phyloP scores from a whole-genome alignment of 2,113 vertebrate species.

The Zingel zingel region DNA sequence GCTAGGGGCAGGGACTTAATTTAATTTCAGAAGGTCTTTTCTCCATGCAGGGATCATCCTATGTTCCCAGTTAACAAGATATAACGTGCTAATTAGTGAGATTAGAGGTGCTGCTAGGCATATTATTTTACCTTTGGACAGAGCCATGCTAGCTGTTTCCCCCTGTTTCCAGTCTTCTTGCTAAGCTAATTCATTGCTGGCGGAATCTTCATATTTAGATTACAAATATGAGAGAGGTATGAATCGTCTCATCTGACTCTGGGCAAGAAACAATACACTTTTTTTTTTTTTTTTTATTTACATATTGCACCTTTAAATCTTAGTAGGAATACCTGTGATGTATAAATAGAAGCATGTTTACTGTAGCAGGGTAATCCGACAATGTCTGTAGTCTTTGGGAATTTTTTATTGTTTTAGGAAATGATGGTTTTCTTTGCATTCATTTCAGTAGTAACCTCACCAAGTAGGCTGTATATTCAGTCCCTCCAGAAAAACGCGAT shows the following conservation, averaged over 20 bases:
- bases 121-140: background rate
- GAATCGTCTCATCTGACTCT: background rate
- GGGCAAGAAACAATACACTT: background rate
- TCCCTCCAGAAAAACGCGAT: too few species aligned
- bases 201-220: background rate
- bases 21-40: background rate
- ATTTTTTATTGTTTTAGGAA: background rate
- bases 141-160: background rate
- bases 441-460: background rate
- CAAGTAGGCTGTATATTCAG: background rate
- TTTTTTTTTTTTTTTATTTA: conserved; percentile 19
- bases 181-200: background rate
- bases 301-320: conserved; percentile 66
- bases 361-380: background rate
- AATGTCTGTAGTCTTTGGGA: background rate
- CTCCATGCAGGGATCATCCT: too few species aligned
- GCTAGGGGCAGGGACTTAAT: background rate
- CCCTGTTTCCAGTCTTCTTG: background rate
- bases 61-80: background rate
- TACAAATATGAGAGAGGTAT: background rate
- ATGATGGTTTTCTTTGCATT: background rate
- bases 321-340: conserved; percentile 33
- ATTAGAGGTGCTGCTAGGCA: background rate
- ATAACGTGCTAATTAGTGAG: background rate
- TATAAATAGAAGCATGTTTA: background rate